These are phyloP conservation scores for Agapornis canus DNA, from an alignment of 2,797 vertebrate species.

Conservation along the genomic window DNA sequence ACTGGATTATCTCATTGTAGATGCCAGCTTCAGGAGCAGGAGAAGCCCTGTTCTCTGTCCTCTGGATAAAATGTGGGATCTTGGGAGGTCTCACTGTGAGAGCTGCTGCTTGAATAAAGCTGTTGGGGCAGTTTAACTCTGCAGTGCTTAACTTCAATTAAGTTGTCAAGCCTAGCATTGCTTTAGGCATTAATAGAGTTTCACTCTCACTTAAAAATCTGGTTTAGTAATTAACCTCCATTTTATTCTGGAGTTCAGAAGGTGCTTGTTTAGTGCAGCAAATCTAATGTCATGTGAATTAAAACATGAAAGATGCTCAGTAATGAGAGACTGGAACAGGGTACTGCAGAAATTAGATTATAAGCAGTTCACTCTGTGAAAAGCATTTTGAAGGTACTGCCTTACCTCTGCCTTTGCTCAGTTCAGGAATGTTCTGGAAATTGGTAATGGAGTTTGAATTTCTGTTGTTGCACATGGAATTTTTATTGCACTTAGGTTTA, in stretches of 20 bases:
- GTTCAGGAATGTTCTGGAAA: background rate
- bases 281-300: constrained; percentile 52
- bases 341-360: constrained; percentile 40
- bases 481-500: background rate
- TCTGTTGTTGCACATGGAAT: background rate
- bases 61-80: background rate
- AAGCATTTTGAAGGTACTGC: background rate
- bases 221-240: constrained; percentile 63
- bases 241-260: constrained; percentile 59
- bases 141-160: constrained; percentile 52
- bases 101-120: constrained; percentile 23
- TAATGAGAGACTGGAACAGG: constrained; percentile 43
- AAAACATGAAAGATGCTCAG: constrained; percentile 49
- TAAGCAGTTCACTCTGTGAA: background rate
- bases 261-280: constrained; percentile 27
- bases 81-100: constrained; percentile 8
- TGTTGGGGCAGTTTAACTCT: constrained; percentile 39
- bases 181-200: constrained; percentile 67
- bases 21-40: background rate
- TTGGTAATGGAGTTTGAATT: background rate
- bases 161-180: constrained; percentile 50
- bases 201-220: constrained; percentile 62
- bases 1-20: background rate
- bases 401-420: background rate
- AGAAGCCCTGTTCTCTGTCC: background rate